phyloP scores from a whole-genome alignment of 2,797 vertebrate species.

The Orestias chungarensis region DNA sequence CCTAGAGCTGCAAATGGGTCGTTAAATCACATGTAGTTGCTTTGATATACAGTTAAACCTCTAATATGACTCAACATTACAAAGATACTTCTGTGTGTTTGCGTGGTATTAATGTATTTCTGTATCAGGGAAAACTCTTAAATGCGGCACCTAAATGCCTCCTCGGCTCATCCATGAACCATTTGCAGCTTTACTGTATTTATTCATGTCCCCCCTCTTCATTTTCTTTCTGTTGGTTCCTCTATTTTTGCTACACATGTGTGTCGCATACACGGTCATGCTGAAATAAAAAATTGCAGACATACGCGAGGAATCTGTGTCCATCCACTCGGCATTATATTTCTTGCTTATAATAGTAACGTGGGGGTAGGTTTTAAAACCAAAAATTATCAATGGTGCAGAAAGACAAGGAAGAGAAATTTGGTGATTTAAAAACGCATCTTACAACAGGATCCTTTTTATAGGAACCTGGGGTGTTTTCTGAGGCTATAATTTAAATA shows the following conservation, averaged over 20 bases:
- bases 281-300: slow-evolving; percentile 6
- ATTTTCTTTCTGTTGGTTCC: neutral
- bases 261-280: neutral
- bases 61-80: neutral
- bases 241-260: neutral
- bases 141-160: slow-evolving; percentile 8
- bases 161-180: slow-evolving; percentile 2
- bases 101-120: neutral
- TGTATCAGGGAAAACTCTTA: neutral
- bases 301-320: neutral
- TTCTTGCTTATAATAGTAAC: neutral
- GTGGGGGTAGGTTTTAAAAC: neutral
- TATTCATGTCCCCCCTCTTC: slow-evolving; percentile 24
- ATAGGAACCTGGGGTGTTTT: neutral
- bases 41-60: slow-evolving; percentile 43
- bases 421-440: neutral
- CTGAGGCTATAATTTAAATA: no score
- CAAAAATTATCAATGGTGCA: neutral
- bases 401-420: neutral
- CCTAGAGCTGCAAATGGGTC: slow-evolving; percentile 43
- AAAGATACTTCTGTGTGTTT: slow-evolving; percentile 4
- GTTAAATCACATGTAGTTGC: slow-evolving; percentile 40
- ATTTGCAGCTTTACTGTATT: slow-evolving; percentile 26
- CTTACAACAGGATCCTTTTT: neutral
- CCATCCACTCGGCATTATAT: neutral